These are phyloP conservation scores for Microplitis deprimator DNA, from an alignment of 2,888 invertebrate genomes.

Conservation along the genomic window DNA sequence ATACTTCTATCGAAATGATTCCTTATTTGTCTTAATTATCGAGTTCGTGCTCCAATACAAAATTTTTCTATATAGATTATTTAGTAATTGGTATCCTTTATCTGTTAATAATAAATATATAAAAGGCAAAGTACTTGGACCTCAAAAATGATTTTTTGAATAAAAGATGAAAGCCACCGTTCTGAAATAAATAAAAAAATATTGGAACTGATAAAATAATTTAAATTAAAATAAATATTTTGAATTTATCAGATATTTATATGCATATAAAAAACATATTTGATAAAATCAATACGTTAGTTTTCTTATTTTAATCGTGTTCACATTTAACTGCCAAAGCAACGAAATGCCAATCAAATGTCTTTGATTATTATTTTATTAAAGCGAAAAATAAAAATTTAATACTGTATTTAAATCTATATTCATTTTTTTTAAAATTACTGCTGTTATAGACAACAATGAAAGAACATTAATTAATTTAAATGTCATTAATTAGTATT, in stretches of 20 bases:
- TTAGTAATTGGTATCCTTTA: background rate
- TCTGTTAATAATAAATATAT: background rate
- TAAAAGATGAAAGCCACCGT: background rate
- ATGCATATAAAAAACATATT: background rate
- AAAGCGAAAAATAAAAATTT: background rate
- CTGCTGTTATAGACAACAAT: too few relatives aligned
- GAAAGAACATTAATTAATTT: background rate
- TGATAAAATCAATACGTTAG: background rate
- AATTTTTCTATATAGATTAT: background rate
- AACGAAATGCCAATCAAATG: background rate
- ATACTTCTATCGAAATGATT: background rate
- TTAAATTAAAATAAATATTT: too few relatives aligned
- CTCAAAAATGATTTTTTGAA: background rate
- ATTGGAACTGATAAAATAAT: too few relatives aligned
- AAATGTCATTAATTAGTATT: background rate
- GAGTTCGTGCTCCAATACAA: background rate
- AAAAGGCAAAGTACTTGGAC: background rate
- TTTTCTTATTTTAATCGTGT: background rate
- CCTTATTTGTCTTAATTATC: slow-evolving; percentile 1
- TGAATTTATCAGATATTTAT: background rate
- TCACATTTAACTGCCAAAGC: background rate
- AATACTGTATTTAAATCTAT: too few relatives aligned
- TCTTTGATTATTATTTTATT: background rate
- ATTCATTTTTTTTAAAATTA: too few relatives aligned
- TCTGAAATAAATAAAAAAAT: too few relatives aligned